Evolutionary conservation across 1,140 invertebrate species (phyloP).

Genomic region (Phymastichus coffea): DNA sequence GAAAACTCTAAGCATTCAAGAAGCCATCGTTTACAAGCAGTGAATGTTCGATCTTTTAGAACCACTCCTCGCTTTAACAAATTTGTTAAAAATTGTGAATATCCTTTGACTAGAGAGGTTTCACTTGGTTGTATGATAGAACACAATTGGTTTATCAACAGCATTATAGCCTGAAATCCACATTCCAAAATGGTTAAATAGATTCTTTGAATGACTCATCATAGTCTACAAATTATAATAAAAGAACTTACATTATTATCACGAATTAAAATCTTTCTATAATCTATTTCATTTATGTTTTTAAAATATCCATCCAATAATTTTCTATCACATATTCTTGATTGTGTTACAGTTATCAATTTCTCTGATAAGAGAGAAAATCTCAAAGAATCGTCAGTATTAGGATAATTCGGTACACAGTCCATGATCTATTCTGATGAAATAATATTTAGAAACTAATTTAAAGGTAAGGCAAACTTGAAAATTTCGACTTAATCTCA

Average conservation of each 20-base stretch:
- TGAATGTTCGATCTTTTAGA: constrained; percentile 46
- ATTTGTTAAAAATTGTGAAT: constrained; percentile 50
- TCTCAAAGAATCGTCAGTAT: constrained; percentile 23
- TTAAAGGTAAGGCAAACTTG: no score
- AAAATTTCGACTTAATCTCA: no score
- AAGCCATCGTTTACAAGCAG: constrained; percentile 47
- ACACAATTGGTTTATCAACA: constrained; percentile 54
- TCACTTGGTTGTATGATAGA: constrained; percentile 46
- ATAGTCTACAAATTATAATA: no score
- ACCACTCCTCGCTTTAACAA: constrained; percentile 44
- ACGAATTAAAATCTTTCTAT: constrained; percentile 38
- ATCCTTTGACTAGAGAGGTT: constrained; percentile 47
- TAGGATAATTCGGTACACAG: constrained; percentile 13
- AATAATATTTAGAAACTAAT: background rate
- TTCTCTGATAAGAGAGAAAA: constrained; percentile 35
- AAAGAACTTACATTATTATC: constrained; percentile 47
- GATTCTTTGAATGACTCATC: constrained; percentile 34
- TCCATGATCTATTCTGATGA: constrained; percentile 19
- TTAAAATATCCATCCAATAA: constrained; percentile 47
- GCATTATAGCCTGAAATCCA: constrained; percentile 46
- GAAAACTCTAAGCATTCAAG: constrained; percentile 42
- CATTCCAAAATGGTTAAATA: constrained; percentile 29
- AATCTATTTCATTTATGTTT: constrained; percentile 53
- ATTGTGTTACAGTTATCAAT: constrained; percentile 46
- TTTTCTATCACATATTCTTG: constrained; percentile 44